phyloP scores from a whole-genome alignment of 2,888 invertebrate genomes.

The Tholera decimalis region DNA sequence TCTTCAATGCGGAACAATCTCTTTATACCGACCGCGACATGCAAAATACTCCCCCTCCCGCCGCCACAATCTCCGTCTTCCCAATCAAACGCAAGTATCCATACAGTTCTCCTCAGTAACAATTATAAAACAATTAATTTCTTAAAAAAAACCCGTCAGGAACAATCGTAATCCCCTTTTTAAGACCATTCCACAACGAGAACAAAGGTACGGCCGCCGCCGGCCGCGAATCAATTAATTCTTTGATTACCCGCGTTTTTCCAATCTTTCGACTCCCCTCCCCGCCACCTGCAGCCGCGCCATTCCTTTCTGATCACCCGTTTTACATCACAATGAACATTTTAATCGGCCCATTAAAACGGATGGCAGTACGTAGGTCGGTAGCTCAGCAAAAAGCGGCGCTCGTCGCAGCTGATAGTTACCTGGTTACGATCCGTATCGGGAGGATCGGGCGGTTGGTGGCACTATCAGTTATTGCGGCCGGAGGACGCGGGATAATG shows the following conservation, averaged over 20 bases:
- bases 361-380: conserved; percentile 41
- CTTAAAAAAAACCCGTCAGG: conserved; percentile 46
- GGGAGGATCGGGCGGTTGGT: background rate
- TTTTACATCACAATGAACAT: conserved; percentile 71
- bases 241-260: conserved; percentile 74
- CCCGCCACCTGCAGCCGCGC: conserved; percentile 1
- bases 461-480: background rate
- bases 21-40: conserved; percentile 24
- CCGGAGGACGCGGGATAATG: conserved; percentile 5
- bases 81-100: conserved; percentile 38
- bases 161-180: conserved; percentile 56
- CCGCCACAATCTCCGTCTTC: background rate
- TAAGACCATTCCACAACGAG: conserved; percentile 34
- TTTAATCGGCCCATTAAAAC: conserved; percentile 70
- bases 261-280: conserved; percentile 51
- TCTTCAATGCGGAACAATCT: conserved; percentile 20
- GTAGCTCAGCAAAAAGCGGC: conserved; percentile 39
- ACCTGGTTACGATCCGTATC: conserved; percentile 29
- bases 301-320: conserved; percentile 39
- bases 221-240: conserved; percentile 75
- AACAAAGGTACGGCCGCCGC: conserved; percentile 53
- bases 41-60: background rate
- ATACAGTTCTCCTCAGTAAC: conserved; percentile 41
- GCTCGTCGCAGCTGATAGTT: conserved; percentile 25
- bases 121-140: conserved; percentile 63